Evolutionary conservation across 2,888 invertebrate species (phyloP), one percentile per base, ranked within the genome.

Genomic region (Apocheima hispidaria): DNA sequence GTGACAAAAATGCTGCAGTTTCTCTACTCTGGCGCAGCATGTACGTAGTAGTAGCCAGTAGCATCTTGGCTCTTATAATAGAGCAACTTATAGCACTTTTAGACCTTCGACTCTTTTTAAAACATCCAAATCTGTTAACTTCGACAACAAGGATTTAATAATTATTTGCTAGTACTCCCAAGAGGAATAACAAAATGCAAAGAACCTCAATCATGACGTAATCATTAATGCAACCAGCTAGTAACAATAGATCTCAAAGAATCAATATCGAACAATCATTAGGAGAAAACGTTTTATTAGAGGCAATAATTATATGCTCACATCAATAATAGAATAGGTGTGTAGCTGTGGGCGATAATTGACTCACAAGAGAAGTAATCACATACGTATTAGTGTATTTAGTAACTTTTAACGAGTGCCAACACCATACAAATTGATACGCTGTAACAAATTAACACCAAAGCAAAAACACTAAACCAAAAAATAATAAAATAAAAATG

Each of bases 231-330:
- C 21, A 23, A 44, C 26, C 14, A 18, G n/a, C 18, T 2, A 33
- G 43, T 36, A 53, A 59, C 53, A 59, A 46, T 53, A 48, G 18
- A 33, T 49, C 43, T 60, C 35, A 53, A 59, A 48, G 14, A 58
- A 36, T 52, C 28, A 26, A 50, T 54, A 54, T 28, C n/a, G 26
- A 35, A 38, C 38, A 46, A 33, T 49, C 56, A 36, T 36, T 35
- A 23, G 30, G 36, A 43, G 43, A 48, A 40, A 53, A 43, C 54
- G 33, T 60, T 40, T 55, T 14, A 51, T 44, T 60, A 52, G 6
- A 30, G 21, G 14, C 43, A 33, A 48, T 60, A 38, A 59, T 48
- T 53, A 60, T 41, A 48, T 41, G 26, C 48, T 51, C 43, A 44
- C 57, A 26, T 18, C 23, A 26, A 16, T 50, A 35, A 18, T 35